Percentiles rank a stretch among this genome's conserved stretches.
Evolutionary conservation across 1,140 invertebrate species (phyloP).

Genomic region (Chironomus tepperi): DNA sequence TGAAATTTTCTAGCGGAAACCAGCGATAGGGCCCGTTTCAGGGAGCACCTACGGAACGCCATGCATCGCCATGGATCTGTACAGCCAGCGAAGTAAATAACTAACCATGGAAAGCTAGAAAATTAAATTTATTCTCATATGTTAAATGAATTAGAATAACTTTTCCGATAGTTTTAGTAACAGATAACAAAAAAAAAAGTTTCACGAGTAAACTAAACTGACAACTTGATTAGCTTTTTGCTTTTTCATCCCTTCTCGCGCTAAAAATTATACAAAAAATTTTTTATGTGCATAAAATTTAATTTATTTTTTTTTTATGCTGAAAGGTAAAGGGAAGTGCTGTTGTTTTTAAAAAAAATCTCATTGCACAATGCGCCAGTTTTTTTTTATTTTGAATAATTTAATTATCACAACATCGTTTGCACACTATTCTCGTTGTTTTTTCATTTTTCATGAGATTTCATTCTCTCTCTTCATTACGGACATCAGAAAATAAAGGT

Average conservation of each 20-base stretch:
- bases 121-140: not conserved
- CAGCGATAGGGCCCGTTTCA: too few relatives aligned
- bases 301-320: not conserved
- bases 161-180: not conserved
- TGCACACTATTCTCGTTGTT: not conserved
- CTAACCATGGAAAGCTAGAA: too few relatives aligned
- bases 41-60: too few relatives aligned
- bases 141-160: not conserved
- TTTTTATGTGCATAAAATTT: not conserved
- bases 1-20: too few relatives aligned
- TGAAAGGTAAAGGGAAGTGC: not conserved
- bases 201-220: not conserved
- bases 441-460: not conserved
- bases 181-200: not conserved
- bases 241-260: not conserved
- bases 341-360: not conserved
- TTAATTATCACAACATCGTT: not conserved
- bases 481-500: not conserved
- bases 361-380: not conserved
- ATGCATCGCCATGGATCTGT: too few relatives aligned
- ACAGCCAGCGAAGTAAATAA: too few relatives aligned
- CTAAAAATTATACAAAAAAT: not conserved
- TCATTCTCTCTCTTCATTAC: not conserved
- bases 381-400: not conserved
- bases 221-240: not conserved